A percentile compares a stretch with the other conserved stretches of the same genome.
phyloP scores from a whole-genome alignment of 2,888 invertebrate species.

The Troides aeacus region DNA sequence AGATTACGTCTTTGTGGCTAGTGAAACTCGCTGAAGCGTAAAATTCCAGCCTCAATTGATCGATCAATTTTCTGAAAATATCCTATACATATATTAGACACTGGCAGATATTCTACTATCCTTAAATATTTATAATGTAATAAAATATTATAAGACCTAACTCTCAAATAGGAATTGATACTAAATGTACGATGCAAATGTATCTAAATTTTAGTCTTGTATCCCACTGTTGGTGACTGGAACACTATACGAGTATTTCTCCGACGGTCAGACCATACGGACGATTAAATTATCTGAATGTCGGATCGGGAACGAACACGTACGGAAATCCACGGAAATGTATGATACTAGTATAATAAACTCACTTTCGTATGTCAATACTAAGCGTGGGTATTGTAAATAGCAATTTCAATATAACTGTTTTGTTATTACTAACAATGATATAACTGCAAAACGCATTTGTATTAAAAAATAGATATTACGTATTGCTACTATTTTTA shows the following conservation, averaged over 20 bases:
- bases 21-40: not conserved
- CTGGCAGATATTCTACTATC: too few species aligned
- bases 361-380: not conserved
- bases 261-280: slow-evolving; percentile 2
- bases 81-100: not conserved
- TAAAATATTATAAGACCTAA: not conserved
- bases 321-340: slow-evolving; percentile 9
- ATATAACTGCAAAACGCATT: too few species aligned
- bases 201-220: not conserved
- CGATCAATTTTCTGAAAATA: not conserved
- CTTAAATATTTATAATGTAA: not conserved
- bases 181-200: not conserved
- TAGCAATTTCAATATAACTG: not conserved
- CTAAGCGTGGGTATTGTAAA: slow-evolving; percentile 4
- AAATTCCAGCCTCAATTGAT: not conserved
- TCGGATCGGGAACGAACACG: slow-evolving; percentile 17
- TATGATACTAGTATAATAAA: slow-evolving; percentile 1
- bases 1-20: not conserved
- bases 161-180: too few species aligned
- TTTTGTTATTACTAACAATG: not conserved
- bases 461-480: too few species aligned
- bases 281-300: slow-evolving; percentile 25
- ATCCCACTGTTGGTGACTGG: slow-evolving; percentile 5
- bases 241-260: not conserved
- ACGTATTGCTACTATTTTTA: too few species aligned